Evolutionary conservation across 2,113 vertebrate species (phyloP), one percentile per base, ranked within the genome.

Genomic region (Polyodon spathula): DNA sequence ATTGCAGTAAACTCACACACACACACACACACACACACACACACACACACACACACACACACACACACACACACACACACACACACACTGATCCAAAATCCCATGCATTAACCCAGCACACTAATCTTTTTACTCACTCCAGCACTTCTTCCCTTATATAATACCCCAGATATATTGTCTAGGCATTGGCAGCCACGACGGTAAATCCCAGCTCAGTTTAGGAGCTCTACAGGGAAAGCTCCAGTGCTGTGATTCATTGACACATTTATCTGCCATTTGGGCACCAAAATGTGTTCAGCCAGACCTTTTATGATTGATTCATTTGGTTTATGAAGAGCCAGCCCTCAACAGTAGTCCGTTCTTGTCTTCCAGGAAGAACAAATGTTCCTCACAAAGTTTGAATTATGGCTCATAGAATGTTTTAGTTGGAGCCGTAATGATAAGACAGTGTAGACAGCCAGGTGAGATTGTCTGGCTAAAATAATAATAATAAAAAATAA

Each of bases 1-100:
- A n/a, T n/a, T n/a, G 15, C 9, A 41, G 38, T 44, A 50, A 6
- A 46, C 58, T 37, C 43, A 48, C 42, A 44, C 56, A 41, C 56
- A 41, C 56, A 58, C 56, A 41, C 56, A 58, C 56, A 58, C 56
- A 58, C 56, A 58, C 56, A 58, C 39, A 58, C 56, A 41, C 56
- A 58, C 55, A 56, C 55, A 4, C 4, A 56, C 4, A 39, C 55
- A 2, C 40, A 51, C n/a, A 42, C 40, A 40, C 16, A 40, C 37
- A 57, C 16, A 51, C 40, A 10, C 43, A 38, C 37, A 12, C 59
- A 52, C 15, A 56, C 65, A 11, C 54, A 27, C 54, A 56, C 6
- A 12, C 14, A 55, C 42, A 3, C 38, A 27, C 11, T 62, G 7
- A 50, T 50, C 10, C 11, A 50, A 50, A 50, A 3, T n/a, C 11